These are phyloP conservation scores for Syndactyla subalaris DNA, from an alignment of 2,797 vertebrate species.

Conservation along the genomic window DNA sequence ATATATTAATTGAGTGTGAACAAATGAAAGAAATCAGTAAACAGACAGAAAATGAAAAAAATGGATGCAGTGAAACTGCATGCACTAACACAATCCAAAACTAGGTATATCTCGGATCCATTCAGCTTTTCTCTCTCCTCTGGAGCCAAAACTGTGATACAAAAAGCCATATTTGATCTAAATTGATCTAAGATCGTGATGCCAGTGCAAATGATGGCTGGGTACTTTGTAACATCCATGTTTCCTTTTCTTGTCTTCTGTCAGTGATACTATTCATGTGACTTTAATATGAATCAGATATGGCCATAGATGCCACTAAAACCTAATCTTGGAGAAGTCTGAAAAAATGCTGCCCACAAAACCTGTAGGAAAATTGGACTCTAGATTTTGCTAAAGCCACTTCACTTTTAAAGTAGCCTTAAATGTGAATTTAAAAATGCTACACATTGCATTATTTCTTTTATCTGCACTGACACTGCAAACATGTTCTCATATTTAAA, in stretches of 20 bases:
- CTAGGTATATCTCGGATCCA: neutral
- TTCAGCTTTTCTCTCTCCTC: neutral
- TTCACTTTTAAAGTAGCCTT: neutral
- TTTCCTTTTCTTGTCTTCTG: neutral
- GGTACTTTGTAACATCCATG: neutral
- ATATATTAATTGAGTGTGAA: neutral
- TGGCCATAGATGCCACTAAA: neutral
- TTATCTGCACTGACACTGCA: neutral
- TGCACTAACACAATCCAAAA: neutral
- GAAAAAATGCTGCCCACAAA: neutral
- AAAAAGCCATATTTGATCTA: neutral
- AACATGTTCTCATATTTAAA: neutral
- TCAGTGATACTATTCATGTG: neutral
- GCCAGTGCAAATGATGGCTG: rapidly evolving
- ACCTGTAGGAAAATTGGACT: neutral
- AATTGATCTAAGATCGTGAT: neutral
- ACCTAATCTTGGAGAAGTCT: neutral
- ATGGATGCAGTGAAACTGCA: neutral
- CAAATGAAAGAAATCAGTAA: neutral
- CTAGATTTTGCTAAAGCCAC: neutral
- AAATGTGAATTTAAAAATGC: neutral
- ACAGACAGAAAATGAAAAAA: neutral
- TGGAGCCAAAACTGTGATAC: neutral
- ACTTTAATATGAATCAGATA: neutral
- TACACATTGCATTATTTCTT: neutral